These are phyloP conservation scores for Pseudomyrmex sp. DNA, from an alignment of 1,140 invertebrate genomes.

Conservation along the genomic window DNA sequence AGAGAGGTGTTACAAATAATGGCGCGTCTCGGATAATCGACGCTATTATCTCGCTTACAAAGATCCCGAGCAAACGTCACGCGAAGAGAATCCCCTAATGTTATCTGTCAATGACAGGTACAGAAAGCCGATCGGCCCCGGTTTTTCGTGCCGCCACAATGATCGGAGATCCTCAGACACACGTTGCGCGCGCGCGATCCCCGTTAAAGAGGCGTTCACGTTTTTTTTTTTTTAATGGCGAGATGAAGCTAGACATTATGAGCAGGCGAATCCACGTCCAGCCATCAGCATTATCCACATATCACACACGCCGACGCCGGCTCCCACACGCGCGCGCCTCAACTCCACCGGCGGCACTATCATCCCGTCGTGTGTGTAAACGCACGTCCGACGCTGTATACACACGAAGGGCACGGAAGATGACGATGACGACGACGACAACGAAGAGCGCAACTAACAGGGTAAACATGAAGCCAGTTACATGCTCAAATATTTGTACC, in stretches of 20 bases:
- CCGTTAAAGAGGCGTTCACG: conserved; percentile 42
- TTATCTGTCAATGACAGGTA: conserved; percentile 35
- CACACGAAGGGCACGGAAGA: conserved; percentile 41
- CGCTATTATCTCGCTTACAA: conserved; percentile 24
- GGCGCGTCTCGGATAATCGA: conserved; percentile 23
- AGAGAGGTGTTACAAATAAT: conserved; percentile 30
- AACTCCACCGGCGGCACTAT: neutral
- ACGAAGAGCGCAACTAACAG: conserved; percentile 69
- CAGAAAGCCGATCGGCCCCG: conserved; percentile 29
- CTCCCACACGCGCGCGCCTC: conserved; percentile 37
- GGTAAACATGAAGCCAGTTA: conserved; percentile 80
- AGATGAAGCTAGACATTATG: conserved; percentile 17
- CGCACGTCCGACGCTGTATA: conserved; percentile 47
- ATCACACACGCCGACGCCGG: conserved; percentile 46
- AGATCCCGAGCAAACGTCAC: conserved; percentile 28
- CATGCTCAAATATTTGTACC: conserved; percentile 83
- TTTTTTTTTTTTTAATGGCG: conserved; percentile 53
- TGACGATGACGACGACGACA: conserved; percentile 36
- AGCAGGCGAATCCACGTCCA: conserved; percentile 36
- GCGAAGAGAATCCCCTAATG: conserved; percentile 28
- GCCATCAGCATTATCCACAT: conserved; percentile 63
- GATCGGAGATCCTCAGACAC: neutral
- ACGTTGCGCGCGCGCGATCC: neutral
- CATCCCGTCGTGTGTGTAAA: conserved; percentile 45
- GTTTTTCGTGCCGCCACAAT: conserved; percentile 25